Percentiles rank a stretch among this genome's conserved stretches.
phyloP scores from a whole-genome alignment of 2,888 invertebrate genomes.

The Andrena camellia region DNA sequence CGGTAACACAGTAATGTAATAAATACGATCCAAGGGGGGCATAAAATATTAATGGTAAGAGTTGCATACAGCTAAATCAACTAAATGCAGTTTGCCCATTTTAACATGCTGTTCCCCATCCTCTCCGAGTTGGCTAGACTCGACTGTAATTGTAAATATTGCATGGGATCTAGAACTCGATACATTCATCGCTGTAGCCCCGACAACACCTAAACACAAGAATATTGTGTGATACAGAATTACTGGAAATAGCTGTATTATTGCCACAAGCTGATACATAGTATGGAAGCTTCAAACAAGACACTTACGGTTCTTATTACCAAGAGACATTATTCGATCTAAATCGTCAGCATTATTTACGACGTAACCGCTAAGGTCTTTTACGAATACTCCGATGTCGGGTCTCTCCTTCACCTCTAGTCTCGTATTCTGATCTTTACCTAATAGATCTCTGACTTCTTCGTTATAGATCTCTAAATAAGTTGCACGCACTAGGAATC shows the following conservation, averaged over 20 bases:
- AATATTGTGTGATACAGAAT: slow-evolving; percentile 8
- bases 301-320: slow-evolving; percentile 95
- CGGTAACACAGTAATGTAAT: slow-evolving; percentile 46
- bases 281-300: slow-evolving; percentile 73
- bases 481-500: slow-evolving; percentile 98
- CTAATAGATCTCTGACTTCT: slow-evolving; percentile 97
- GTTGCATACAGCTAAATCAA: slow-evolving; percentile 95
- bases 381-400: slow-evolving; percentile 99
- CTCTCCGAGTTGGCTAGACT: slow-evolving; percentile 94
- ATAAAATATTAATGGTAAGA: neutral
- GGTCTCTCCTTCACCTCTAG: slow-evolving; percentile 98
- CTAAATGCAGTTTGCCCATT: slow-evolving; percentile 98
- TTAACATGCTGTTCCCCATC: slow-evolving; percentile 95
- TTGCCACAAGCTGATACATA: neutral
- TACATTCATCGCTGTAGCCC: slow-evolving; percentile 98
- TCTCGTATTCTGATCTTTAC: slow-evolving; percentile 93
- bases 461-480: slow-evolving; percentile 99
- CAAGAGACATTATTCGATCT: slow-evolving; percentile 97
- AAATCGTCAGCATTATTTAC: slow-evolving; percentile 98
- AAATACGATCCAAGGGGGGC: neutral
- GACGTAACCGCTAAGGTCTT: slow-evolving; percentile 98
- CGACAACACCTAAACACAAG: slow-evolving; percentile 88
- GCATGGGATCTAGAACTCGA: slow-evolving; percentile 99
- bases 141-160: slow-evolving; percentile 98
- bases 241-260: neutral